Evolutionary conservation across 2,113 vertebrate genomes (phyloP).

Genomic region (Channa argus): DNA sequence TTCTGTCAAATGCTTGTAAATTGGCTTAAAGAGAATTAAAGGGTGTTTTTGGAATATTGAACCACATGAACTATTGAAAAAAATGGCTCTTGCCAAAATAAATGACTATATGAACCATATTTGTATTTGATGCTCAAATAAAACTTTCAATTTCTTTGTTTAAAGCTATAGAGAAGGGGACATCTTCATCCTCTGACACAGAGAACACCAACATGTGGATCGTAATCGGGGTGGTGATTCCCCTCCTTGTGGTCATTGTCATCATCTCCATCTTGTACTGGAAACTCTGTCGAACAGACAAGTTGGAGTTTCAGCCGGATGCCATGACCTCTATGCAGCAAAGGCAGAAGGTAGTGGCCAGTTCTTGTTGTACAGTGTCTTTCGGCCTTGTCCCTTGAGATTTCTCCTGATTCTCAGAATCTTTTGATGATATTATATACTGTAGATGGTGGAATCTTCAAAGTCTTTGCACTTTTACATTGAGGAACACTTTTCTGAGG

Average conservation of each 20-base stretch:
- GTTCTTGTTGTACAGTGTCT: neutral
- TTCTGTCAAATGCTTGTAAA: slow-evolving; percentile 9
- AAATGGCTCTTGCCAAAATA: neutral
- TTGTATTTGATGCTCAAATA: neutral
- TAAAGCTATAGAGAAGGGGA: slow-evolving; percentile 90
- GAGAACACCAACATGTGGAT: slow-evolving; percentile 94
- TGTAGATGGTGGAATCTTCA: too few relatives aligned
- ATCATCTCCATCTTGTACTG: slow-evolving; percentile 96
- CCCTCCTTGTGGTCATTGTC: slow-evolving; percentile 89
- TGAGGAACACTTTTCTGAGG: too few relatives aligned
- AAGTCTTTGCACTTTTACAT: too few relatives aligned
- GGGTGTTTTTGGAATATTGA: neutral
- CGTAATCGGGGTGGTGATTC: slow-evolving; percentile 92
- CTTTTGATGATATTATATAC: too few relatives aligned
- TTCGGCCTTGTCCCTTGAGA: too few relatives aligned
- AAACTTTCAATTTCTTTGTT: neutral
- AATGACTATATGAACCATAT: neutral
- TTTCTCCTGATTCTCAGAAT: too few relatives aligned
- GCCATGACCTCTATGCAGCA: slow-evolving; percentile 93
- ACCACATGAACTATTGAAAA: neutral
- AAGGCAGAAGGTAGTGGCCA: slow-evolving; percentile 90
- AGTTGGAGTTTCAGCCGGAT: slow-evolving; percentile 97
- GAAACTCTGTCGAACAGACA: slow-evolving; percentile 97
- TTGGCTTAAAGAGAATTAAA: neutral
- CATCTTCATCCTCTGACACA: slow-evolving; percentile 80